Evolutionary conservation across 2,888 invertebrate species (phyloP), one percentile per base, ranked within the genome.

Genomic region (Dioctria rufipes): DNA sequence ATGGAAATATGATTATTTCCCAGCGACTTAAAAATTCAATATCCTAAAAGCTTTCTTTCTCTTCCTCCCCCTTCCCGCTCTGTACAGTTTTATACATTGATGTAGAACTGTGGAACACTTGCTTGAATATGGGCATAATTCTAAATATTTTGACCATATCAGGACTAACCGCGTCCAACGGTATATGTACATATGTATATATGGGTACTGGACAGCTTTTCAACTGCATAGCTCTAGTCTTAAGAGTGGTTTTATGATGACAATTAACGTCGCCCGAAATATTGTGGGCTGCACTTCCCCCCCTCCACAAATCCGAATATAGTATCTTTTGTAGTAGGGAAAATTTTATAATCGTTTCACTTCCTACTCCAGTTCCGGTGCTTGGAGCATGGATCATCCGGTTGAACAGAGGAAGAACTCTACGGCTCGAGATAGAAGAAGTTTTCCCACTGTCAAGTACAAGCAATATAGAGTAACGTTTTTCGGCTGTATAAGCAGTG

Each of bases 201-300:
- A 25, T 0, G 25, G 25, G 25, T 25, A 25, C 25, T 25, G 25
- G 25, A 25, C 25, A 25, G 25, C 42, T 42, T 13, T 63, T 60
- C 8, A 51, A 13, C 73, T 43, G 42, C 69, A 25, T 65, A 49
- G 46, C 42, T 13, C n/a, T 60, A 60, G n/a, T 39, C 39, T 13
- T 42, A 25, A 11, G 61, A 40, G 61, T 58, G 63, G 63, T 63
- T 63, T 77, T 63, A 77, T 63, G 77, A 77, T 77, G 61, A 77
- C 77, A 77, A 77, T 77, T 77, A 77, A 77, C 49, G 46, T 63
- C 61, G 49, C 63, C 63, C 77, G 63, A 77, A 77, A 77, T 77
- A 77, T 77, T 77, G 61, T 61, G 77, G 61, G 39, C 60, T 63
- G 63, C 77, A 77, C 49, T 61, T 77, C 58, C 77, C 63, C 3